Evolutionary conservation across 2,888 invertebrate genomes (phyloP).

Genomic region (Clusia tigrina): DNA sequence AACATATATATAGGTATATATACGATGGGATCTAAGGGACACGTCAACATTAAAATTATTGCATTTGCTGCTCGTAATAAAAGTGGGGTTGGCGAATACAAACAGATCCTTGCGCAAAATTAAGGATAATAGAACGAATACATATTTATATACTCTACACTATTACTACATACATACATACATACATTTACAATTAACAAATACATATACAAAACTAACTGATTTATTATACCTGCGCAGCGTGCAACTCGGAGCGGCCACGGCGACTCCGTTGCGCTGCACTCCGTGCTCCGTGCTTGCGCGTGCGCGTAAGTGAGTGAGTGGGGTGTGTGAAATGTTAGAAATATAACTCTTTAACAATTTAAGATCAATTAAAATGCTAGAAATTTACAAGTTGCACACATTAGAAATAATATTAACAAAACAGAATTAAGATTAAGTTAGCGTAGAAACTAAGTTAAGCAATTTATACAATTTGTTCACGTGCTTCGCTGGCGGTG

Average conservation of each 20-base stretch:
- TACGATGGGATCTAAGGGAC: no score
- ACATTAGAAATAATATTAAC: constrained; percentile 26
- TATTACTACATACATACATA: constrained; percentile 11
- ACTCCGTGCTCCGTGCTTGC: no score
- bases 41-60: background rate
- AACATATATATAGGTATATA: constrained; percentile 8
- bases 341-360: background rate
- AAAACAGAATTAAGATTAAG: constrained; percentile 28
- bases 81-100: constrained; percentile 13
- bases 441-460: constrained; percentile 23
- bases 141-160: background rate
- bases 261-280: no score
- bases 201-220: constrained; percentile 10
- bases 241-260: no score
- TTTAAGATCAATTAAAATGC: constrained; percentile 3
- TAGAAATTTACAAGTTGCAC: background rate
- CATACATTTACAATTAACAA: constrained; percentile 22
- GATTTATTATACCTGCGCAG: no score
- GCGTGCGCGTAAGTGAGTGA: background rate
- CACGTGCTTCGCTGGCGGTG: constrained; percentile 25
- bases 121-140: constrained; percentile 15
- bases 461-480: constrained; percentile 36
- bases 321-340: background rate
- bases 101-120: constrained; percentile 24
- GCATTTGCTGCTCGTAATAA: constrained; percentile 1